Base-by-base conservation (phyloP, 2,113 vertebrate species). In the Eolophus roseicapilla region DNA sequence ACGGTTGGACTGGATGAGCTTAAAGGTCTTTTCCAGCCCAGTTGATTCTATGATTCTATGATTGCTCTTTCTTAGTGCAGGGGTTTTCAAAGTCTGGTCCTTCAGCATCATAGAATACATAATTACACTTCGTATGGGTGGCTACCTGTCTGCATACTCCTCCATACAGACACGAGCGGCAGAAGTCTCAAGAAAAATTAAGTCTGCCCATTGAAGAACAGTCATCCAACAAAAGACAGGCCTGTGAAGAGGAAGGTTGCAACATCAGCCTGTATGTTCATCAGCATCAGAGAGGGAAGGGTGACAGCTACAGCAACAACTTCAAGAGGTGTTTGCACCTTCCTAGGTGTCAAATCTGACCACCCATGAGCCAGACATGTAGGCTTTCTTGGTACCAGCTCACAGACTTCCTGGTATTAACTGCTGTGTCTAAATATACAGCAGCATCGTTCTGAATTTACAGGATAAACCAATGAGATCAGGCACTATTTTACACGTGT, bases 61-160 rank as follows among this genome's bases (percentile, higher is more conserved):
- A 20, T 47, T 46, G 23, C 53, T 47, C 44, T n/a, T 39, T 35
- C 49, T 27, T 28, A 17, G n/a, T 5, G 7, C 44, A 18, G 21
- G 14, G 28, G 2, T 41, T 79, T 78, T 29, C 60, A 27, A 85
- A 41, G 41, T 44, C 35, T 52, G 53, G 33, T 49, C 79, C 64
- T 24, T 49, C 0, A 0, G 46, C 67, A 27, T 9, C n/a, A 11
- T 3, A 10, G 33, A 10, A 2, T 6, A 17, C 7, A 29, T 17
- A 62, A 4, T 37, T 49, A n/a, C 19, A 3, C 59, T 64, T 43
- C 21, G 3, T 17, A 31, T 0, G 18, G 27, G 50, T 31, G 43
- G 16, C 59, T 71, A 53, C 37, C 28, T 41, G 39, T 41, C 82
- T 10, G 7, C 25, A 6, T 19, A 15, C 6, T 24, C 25, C 21